Base-by-base conservation (phyloP, 2,113 vertebrate genomes). In the Mormoops blainvillei region DNA sequence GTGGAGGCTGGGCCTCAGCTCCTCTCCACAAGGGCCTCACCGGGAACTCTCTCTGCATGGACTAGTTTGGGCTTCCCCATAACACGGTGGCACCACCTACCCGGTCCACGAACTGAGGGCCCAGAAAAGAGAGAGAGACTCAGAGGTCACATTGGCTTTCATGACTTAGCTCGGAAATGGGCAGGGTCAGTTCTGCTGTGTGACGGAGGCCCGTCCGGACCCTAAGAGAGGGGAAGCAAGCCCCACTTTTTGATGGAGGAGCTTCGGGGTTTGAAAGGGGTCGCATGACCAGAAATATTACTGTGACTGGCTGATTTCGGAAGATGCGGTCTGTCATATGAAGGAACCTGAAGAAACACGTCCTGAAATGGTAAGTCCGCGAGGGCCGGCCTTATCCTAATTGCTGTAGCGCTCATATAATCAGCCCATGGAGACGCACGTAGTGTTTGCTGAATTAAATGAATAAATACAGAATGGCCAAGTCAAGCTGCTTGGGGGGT, bases 1-100 rank as follows among this genome's bases (percentile, higher is more conserved):
- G 50, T 70, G 48, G 68, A 38, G 56, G 45, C 13, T 24, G 7
- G 71, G n/a, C 65, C 48, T 76, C 33, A 3, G 20, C 28, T 68
- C 4, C 36, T 9, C 5, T 65, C 43, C 22, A 11, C 1, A 0
- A 5, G 33, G 43, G 5, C 50, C 13, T 82, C 18, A 20, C 41
- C 14, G 4, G 14, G 61, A 52, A 16, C n/a, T 50, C 67, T 61
- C 38, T 94, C 41, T 16, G 0, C 7, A 0, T 7, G 38, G 76
- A 50, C 15, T 48, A 7, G 36, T 70, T 89, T 84, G 65, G 41
- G 28, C 45, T 76, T 93, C 43, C 31, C 74, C 7, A 16, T 4
- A 16, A 20, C 8, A 15, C 22, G n/a, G 24, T 19, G 48, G 19
- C 14, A 0, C 86, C 3, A 48, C 31, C 43, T 76, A 1, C 41